Evolutionary conservation across 2,888 invertebrate species (phyloP).

Genomic region (Bellardia bayeri): DNA sequence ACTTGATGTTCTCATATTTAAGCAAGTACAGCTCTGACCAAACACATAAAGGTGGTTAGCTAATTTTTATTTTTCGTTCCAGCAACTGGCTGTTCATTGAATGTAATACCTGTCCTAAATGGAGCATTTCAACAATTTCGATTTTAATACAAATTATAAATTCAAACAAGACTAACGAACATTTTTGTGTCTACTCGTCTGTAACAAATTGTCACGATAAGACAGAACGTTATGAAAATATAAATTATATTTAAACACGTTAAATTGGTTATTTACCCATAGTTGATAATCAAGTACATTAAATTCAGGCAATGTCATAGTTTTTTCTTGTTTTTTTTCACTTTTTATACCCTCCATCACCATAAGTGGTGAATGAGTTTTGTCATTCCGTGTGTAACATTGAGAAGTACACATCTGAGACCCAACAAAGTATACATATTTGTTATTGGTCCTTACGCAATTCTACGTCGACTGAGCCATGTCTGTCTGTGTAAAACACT

Average conservation of each 20-base stretch:
- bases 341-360: not conserved
- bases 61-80: not conserved
- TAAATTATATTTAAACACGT: conserved; percentile 51
- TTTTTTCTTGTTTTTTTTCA: not conserved
- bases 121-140: conserved; percentile 7
- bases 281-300: conserved; percentile 18
- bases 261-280: conserved; percentile 36
- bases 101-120: conserved; percentile 7
- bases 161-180: not conserved
- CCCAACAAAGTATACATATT: no score
- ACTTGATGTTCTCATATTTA: not conserved
- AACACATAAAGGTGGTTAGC: not conserved
- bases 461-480: no score
- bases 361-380: no score
- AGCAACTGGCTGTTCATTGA: not conserved
- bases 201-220: conserved; percentile 53
- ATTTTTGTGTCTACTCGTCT: conserved; percentile 27
- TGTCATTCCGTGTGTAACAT: no score
- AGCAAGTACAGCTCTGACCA: not conserved
- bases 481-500: no score
- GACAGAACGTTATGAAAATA: conserved; percentile 53
- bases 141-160: conserved; percentile 37
- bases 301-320: conserved; percentile 13
- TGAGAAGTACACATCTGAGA: no score
- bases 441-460: no score